Base-by-base conservation (phyloP, 2,888 invertebrate genomes). In the Lochmaea crataegi region DNA sequence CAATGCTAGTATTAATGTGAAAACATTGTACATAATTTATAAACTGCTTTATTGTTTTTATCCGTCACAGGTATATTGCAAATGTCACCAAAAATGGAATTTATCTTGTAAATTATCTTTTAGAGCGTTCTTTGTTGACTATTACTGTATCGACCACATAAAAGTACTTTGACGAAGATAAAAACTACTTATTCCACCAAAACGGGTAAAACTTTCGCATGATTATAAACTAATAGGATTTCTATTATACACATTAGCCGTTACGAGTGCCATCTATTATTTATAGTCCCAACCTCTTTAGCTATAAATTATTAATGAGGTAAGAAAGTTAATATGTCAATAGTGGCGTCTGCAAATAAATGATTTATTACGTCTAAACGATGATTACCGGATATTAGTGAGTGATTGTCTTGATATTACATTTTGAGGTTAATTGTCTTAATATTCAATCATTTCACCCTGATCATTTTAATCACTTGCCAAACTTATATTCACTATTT, bases 291-390 rank as follows among this genome's bases (percentile, higher is more conserved):
- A 73, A 72, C 72, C 72, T 53, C 72, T 74, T 72, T 68, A 63
- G 22, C 56, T 16, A 61, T 77, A 68, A 66, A 76, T 76, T 72
- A 75, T 71, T 56, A 70, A 77, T 74, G 72, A 69, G 65, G 38
- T 48, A 75, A 77, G 77, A 80, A 80, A 82, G 81, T 82, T 83
- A 83, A 83, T 83, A 83, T 82, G 82, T 83, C 83, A 83, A 82
- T 83, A 81, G 77, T 80, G 79, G 82, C 81, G 82, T 84, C 81
- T 80, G 78, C 75, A 73, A 76, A 80, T 85, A 82, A 81, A 83
- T 84, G 82, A 84, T 84, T 84, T 82, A 85, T 83, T 81, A 81
- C 84, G 83, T 84, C 85, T 85, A 84, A 84, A 85, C 82, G 84
- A 81, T 83, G 83, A 85, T 85, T 84, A 85, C 81, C 81, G 82